These are phyloP conservation scores for Atlantisia rogersi DNA, from an alignment of 2,113 vertebrate genomes.

Conservation along the genomic window DNA sequence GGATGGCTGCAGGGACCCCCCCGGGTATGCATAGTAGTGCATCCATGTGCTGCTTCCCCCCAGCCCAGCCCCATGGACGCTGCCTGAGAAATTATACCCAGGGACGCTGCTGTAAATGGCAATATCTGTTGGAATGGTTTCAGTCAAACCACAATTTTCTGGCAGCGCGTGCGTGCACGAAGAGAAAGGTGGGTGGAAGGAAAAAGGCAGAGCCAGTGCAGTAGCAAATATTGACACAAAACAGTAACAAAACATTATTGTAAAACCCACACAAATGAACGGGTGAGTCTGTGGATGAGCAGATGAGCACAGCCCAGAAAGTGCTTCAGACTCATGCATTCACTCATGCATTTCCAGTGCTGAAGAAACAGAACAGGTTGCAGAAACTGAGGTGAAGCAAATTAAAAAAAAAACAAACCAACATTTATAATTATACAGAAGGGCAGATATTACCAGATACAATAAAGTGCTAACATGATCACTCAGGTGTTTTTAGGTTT, in stretches of 20 bases:
- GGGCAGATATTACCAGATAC: background rate
- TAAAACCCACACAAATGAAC: background rate
- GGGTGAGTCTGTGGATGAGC: background rate
- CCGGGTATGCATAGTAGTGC: fast-evolving
- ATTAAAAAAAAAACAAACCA: background rate
- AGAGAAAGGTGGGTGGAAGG: conserved; percentile 14
- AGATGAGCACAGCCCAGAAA: background rate
- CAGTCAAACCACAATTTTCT: background rate
- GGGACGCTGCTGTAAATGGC: background rate
- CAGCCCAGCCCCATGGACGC: fast-evolving
- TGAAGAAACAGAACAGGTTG: background rate
- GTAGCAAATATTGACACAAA: conserved; percentile 31
- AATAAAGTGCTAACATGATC: background rate
- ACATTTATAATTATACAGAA: background rate
- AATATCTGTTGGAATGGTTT: background rate
- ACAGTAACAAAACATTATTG: conserved; percentile 10
- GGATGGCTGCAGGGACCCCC: background rate
- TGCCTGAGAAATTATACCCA: background rate
- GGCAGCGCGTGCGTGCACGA: background rate
- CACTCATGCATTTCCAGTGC: background rate
- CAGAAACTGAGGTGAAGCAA: background rate
- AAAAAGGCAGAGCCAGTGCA: background rate
- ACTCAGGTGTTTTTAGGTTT: background rate
- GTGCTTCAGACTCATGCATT: background rate
- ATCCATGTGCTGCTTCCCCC: background rate